These are phyloP conservation scores for Neopipo cinnamomea DNA, from an alignment of 2,113 vertebrate genomes.

Conservation along the genomic window DNA sequence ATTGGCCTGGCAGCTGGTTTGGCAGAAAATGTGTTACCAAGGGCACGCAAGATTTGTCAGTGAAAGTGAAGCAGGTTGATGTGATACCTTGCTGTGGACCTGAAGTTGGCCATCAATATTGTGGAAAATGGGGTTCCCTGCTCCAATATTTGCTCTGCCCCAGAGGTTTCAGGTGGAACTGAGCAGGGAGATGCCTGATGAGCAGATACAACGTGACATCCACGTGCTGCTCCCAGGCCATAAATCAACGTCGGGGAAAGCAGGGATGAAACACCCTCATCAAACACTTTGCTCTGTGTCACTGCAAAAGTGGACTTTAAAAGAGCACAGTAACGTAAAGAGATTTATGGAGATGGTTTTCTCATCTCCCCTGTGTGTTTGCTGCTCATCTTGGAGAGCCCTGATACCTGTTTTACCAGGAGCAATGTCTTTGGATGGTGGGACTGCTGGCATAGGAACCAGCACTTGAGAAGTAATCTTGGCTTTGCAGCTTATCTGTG, in stretches of 20 bases:
- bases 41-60: not conserved
- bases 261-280: not conserved
- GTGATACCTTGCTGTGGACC: not conserved
- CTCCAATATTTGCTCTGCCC: not conserved
- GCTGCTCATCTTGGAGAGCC: not conserved
- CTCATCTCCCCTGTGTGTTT: not conserved
- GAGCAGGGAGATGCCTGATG: not conserved
- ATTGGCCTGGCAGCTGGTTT: conserved; percentile 4
- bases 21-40: not conserved
- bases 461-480: not conserved
- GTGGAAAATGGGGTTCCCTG: not conserved
- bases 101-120: not conserved
- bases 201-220: not conserved
- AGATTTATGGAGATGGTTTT: conserved; percentile 21
- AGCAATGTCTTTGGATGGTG: not conserved
- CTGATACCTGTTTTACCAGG: not conserved
- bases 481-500: not conserved
- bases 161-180: not conserved
- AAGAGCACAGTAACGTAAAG: not conserved
- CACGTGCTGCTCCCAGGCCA: not conserved
- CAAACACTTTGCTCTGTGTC: not conserved
- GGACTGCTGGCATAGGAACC: not conserved
- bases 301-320: not conserved
- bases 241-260: not conserved
- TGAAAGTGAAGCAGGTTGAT: not conserved